Conservation (phyloP, 2,797 vertebrate genomes). For the Trichosurus vulpecula region DNA sequence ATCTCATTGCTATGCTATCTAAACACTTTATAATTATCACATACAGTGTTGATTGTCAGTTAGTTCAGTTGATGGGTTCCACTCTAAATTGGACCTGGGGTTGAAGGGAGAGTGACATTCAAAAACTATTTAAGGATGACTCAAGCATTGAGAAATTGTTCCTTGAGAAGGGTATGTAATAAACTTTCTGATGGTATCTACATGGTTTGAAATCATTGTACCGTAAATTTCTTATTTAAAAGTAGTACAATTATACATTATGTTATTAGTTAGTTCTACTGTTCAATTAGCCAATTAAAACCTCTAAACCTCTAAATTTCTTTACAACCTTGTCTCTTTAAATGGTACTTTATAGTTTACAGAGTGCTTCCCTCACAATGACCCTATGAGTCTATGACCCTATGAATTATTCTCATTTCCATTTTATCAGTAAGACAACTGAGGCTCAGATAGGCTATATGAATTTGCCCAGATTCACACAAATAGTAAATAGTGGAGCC, state of each 20-base stretch:
- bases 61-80: constrained; percentile 14
- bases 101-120: constrained; percentile 39
- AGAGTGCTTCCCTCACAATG: not conserved
- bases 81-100: not conserved
- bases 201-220: constrained; percentile 10
- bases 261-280: constrained; percentile 21
- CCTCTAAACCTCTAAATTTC: not conserved
- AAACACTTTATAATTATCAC: not conserved
- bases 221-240: not conserved
- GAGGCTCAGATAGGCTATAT: not conserved
- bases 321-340: not conserved
- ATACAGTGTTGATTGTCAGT: not conserved
- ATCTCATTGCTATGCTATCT: not conserved
- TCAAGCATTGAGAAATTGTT: constrained; percentile 16
- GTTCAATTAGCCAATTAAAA: constrained; percentile 33
- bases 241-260: constrained; percentile 1
- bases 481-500: not conserved
- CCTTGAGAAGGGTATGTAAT: constrained; percentile 29
- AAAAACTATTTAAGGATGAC: not conserved
- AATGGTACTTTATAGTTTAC: constrained; percentile 1
- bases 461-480: not conserved
- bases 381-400: not conserved
- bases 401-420: not conserved
- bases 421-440: not conserved
- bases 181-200: not conserved